Percentiles rank a stretch among this genome's conserved stretches.
phyloP scores from a whole-genome alignment of 1,140 invertebrate species.

The Ylistrum balloti region DNA sequence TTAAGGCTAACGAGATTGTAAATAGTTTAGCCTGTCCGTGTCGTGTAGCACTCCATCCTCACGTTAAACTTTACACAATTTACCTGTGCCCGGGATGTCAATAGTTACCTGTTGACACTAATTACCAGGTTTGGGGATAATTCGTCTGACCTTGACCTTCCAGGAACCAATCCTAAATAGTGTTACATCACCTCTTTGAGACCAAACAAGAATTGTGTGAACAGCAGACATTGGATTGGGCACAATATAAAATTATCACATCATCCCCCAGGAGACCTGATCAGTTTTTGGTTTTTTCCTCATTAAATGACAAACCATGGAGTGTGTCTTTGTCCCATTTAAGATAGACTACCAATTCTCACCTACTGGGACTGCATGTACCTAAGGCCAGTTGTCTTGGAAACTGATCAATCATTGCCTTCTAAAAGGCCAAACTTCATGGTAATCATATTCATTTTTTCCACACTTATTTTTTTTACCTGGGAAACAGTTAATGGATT shows the following conservation, averaged over 20 bases:
- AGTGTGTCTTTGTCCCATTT: neutral
- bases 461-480: neutral
- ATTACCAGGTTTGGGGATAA: constrained; percentile 22
- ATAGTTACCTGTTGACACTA: constrained; percentile 9
- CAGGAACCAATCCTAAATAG: neutral
- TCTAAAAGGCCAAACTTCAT: neutral
- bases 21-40: neutral
- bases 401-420: neutral
- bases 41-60: neutral
- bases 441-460: neutral
- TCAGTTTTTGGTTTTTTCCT: constrained; percentile 22
- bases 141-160: neutral
- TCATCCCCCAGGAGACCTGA: neutral
- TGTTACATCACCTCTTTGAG: neutral
- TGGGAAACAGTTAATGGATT: neutral
- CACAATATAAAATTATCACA: constrained; percentile 35
- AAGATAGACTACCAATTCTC: constrained; percentile 32
- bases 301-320: constrained; percentile 38
- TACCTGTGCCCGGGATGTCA: neutral
- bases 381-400: neutral
- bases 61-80: neutral
- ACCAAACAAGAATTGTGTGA: neutral
- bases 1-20: neutral
- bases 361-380: neutral
- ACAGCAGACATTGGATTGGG: neutral